These are phyloP conservation scores for Trinorchestia longiramus DNA, from an alignment of 1,140 invertebrate genomes.

Conservation along the genomic window DNA sequence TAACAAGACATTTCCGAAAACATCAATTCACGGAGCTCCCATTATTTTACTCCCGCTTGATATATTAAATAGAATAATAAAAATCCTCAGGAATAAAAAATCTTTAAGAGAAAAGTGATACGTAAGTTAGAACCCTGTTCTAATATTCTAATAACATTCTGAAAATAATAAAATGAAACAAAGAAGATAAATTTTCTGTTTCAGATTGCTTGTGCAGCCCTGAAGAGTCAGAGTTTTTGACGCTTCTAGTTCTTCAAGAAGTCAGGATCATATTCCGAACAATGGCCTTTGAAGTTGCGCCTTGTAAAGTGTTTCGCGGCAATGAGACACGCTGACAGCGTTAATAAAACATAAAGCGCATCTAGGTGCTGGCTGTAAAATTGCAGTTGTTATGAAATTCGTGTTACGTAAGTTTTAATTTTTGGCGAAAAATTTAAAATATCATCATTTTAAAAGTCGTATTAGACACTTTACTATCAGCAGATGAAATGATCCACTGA, in stretches of 20 bases:
- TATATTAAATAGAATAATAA: not conserved
- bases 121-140: not conserved
- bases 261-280: not conserved
- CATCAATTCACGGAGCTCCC: not conserved
- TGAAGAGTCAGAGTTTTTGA: not conserved
- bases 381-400: not conserved
- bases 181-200: not conserved
- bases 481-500: too few relatives aligned
- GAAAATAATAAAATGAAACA: not conserved
- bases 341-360: not conserved
- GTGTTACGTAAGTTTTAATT: not conserved
- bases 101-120: not conserved
- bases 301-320: not conserved
- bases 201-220: not conserved
- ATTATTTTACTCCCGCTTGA: not conserved
- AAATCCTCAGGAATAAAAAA: not conserved
- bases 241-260: not conserved
- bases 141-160: not conserved
- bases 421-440: not conserved
- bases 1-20: too few relatives aligned
- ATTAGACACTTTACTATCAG: too few relatives aligned
- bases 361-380: not conserved
- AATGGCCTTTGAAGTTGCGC: not conserved
- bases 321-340: not conserved
- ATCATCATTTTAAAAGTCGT: too few relatives aligned